Evolutionary conservation across 1,140 invertebrate species (phyloP), one percentile per base, ranked within the genome.

Genomic region (Drosophila cardini): DNA sequence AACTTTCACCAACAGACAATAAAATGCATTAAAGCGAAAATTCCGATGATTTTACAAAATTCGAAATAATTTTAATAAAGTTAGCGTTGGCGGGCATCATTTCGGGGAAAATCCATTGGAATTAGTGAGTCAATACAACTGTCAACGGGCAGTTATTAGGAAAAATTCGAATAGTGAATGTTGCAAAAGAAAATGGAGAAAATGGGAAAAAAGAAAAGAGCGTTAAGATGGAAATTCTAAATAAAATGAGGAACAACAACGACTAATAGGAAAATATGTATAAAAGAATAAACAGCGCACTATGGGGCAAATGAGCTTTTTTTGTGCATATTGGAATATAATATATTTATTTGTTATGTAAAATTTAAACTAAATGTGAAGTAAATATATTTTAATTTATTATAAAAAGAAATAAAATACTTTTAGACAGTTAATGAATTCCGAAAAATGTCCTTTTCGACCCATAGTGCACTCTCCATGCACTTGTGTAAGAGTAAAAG

Each of bases 71-170:
- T 32, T 15, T 7, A n/a, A 30, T 34, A 15, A 7, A 16, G 21
- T 38, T 63, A n/a, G n/a, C n/a, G 0, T 0, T 2, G n/a, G n/a
- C 10, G 21, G 2, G n/a, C n/a, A n/a, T n/a, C 16, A 42, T 40
- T 63, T 52, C 45, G 50, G 2, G n/a, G 21, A 16, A 53, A 63
- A 52, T 53, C n/a, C 48, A 10, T 30, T 5, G 36, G 13, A 38
- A 53, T 53, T 32, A 43, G 61, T n/a, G 40, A 30, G 21, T 42
- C 61, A 8, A 53, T 63, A 32, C 34, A 63, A 43, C 38, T 52
- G 60, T 40, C 60, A 62, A 42, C 60, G 18, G 15, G 0, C n/a
- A 16, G 10, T 40, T 10, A 11, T 4, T 11, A n/a, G 15, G 2
- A 43, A 43, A 4, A 45, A 45, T 2, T 5, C 21, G 0, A 26